Base-by-base conservation (phyloP, 2,888 invertebrate species). In the Drosophila ezoana region DNA sequence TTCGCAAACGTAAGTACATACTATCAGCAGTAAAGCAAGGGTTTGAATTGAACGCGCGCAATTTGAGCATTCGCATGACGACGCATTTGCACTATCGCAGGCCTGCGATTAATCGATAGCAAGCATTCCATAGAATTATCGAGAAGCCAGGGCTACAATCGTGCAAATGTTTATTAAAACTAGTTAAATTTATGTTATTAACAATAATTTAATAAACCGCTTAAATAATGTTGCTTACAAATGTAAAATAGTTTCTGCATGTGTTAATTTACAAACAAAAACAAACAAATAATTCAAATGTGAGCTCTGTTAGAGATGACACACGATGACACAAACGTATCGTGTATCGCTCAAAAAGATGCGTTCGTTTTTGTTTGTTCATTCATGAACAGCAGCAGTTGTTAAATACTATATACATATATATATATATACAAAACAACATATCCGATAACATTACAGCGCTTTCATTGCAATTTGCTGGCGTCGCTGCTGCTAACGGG, bases 381-480 rank as follows among this genome's bases (percentile, higher is more conserved):
- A 67, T 68, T 67, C 59, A 68, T 68, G 66, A 66, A 67, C 66
- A 67, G 40, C 67, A 67, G 38, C 69, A 48, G 51, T 67, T 67
- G 58, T 52, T 51, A 68, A 68, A 68, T 52, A 66, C 44, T 57
- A 57, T 40, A 49, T 18, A 10, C 44, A 35, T 23, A 63, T 48
- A 48, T 35, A 58, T 66, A 59, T 23, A 61, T 56, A 58, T 53
- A 48, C 43, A 48, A 58, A 40, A 61, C 4, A 54, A 44, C 20
- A 57, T 43, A 71, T 54, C 44, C 32, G 56, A 53, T 59, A 59
- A 70, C 65, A 69, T 84, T 82, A 65, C 82, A 83, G 82, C 87
- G 69, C 76, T 83, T 56, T 61, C 82, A 65, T 66, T 82, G 71
- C 82, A 82, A 81, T 71, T 87, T 62, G 78, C 81, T 68, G 81